Evolutionary conservation across 2,888 invertebrate species (phyloP).

Genomic region (Colostygia pectinataria): DNA sequence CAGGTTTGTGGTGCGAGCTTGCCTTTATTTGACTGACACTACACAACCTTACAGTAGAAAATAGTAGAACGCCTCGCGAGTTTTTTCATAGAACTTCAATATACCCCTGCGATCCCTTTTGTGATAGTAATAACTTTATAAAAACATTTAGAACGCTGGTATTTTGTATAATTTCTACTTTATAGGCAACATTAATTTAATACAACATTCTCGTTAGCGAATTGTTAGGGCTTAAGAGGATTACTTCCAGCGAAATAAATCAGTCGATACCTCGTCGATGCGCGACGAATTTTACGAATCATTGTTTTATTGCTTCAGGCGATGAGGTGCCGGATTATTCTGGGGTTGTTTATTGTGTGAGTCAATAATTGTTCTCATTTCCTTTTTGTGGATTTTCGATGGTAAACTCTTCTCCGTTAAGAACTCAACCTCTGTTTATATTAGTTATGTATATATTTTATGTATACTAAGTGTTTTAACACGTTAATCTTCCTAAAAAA

Average conservation of each 20-base stretch:
- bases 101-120: no score
- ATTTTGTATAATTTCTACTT: conserved; percentile 1
- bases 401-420: not conserved
- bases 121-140: no score
- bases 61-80: no score
- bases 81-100: no score
- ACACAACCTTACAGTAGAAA: no score
- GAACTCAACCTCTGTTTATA: no score
- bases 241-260: conserved; percentile 47
- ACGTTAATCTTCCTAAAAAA: no score
- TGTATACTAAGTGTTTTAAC: no score
- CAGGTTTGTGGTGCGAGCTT: no score
- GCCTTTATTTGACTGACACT: no score
- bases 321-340: conserved; percentile 4
- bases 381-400: not conserved
- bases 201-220: conserved; percentile 44
- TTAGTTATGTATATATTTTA: no score
- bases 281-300: conserved; percentile 25
- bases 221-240: conserved; percentile 48
- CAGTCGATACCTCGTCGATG: conserved; percentile 32
- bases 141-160: not conserved
- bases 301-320: conserved; percentile 25
- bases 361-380: not conserved
- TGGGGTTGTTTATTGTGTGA: conserved; percentile 7
- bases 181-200: conserved; percentile 15